Conservation (phyloP, 1,140 invertebrate species). For the Magallana gigas region DNA sequence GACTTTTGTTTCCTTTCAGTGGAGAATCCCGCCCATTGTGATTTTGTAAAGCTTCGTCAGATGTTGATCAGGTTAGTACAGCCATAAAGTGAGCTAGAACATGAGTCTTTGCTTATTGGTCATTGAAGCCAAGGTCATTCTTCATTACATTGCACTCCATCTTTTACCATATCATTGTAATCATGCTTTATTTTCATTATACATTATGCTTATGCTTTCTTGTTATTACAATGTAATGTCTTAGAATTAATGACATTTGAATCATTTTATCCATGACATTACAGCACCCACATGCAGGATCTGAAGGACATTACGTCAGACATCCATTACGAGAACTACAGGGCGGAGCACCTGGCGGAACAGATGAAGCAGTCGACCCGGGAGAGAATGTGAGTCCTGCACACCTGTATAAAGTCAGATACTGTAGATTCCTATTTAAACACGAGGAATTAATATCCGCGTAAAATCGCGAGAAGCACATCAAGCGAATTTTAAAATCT, state of each 20-base stretch:
- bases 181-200: no score
- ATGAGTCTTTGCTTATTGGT: no score
- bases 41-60: constrained; percentile 77
- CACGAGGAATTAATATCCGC: no score
- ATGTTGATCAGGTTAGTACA: constrained; percentile 77
- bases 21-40: constrained; percentile 79
- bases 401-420: not conserved
- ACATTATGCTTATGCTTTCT: no score
- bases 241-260: not conserved
- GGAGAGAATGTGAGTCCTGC: constrained; percentile 43
- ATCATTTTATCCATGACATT: constrained; percentile 34
- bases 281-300: constrained; percentile 80
- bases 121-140: no score
- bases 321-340: constrained; percentile 79
- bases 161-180: no score
- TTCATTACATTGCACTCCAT: no score
- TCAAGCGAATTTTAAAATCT: no score
- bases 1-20: constrained; percentile 70
- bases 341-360: constrained; percentile 72
- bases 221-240: no score
- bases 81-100: not conserved
- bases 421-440: no score
- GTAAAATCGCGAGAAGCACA: no score
- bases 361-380: constrained; percentile 5
- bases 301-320: constrained; percentile 79